Evolutionary conservation across 2,888 invertebrate genomes (phyloP).

Genomic region (Orchesellides sinensis): DNA sequence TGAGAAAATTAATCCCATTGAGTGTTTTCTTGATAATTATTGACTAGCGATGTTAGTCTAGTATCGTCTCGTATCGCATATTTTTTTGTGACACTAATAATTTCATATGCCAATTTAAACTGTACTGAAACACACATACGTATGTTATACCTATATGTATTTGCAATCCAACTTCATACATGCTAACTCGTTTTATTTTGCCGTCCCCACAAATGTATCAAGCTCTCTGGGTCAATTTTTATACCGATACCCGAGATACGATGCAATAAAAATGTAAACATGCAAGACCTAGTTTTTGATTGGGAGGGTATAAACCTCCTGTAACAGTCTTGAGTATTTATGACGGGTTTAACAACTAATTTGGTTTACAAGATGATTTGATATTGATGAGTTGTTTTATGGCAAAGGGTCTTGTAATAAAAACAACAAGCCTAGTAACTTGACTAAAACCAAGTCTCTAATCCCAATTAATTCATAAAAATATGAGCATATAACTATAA

Average conservation of each 20-base stretch:
- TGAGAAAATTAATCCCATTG: slow-evolving; percentile 2
- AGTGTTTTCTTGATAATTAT: slow-evolving; percentile 9
- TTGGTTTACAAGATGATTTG: background rate
- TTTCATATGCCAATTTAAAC: background rate
- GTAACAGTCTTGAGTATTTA: background rate
- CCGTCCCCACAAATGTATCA: slow-evolving; percentile 14
- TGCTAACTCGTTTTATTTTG: slow-evolving; percentile 6
- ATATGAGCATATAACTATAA: too few relatives aligned
- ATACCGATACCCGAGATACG: too few relatives aligned
- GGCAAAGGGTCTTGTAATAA: too few relatives aligned
- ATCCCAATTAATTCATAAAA: too few relatives aligned
- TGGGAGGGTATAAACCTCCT: background rate
- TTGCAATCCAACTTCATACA: background rate
- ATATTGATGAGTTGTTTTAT: background rate
- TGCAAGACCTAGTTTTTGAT: slow-evolving; percentile 40
- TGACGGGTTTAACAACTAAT: background rate
- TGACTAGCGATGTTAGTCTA: background rate
- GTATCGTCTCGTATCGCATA: background rate
- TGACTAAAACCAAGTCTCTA: too few relatives aligned
- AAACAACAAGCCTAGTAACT: too few relatives aligned
- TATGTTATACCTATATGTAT: too few relatives aligned
- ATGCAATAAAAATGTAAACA: slow-evolving; percentile 27
- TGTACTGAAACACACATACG: background rate
- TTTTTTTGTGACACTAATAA: slow-evolving; percentile 4
- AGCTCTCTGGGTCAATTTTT: slow-evolving; percentile 40